Conservation (phyloP, 2,113 vertebrate genomes). For the Lepidiolamprologus cunningtoni region DNA sequence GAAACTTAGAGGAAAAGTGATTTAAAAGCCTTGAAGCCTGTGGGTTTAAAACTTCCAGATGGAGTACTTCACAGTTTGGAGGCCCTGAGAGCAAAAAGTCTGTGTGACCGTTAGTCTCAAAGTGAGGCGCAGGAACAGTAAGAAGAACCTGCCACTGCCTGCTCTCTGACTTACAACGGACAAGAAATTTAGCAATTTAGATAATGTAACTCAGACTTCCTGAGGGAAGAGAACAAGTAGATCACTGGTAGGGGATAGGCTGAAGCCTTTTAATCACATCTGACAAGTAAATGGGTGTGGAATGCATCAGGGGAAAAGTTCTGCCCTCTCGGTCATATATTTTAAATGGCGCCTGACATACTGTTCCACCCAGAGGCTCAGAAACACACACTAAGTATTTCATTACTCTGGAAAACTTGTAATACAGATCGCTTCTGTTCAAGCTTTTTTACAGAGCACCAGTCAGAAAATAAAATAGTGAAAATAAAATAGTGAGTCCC, state of each 20-base stretch:
- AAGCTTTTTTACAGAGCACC: neutral
- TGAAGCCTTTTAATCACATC: conserved; percentile 46
- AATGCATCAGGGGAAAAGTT: conserved; percentile 26
- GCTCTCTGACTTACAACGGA: neutral
- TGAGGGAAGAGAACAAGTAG: conserved; percentile 41
- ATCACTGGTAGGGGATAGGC: conserved; percentile 5
- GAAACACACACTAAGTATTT: neutral
- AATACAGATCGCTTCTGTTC: neutral
- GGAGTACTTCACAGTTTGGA: neutral
- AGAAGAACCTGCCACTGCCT: neutral
- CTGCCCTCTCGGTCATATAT: conserved; percentile 29
- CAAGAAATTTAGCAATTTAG: conserved; percentile 36
- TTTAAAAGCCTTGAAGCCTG: neutral
- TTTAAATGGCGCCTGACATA: neutral
- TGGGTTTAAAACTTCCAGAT: neutral
- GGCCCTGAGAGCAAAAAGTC: neutral
- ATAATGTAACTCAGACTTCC: conserved; percentile 43
- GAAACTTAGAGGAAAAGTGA: neutral
- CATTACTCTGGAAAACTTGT: neutral
- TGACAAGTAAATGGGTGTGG: conserved; percentile 37
- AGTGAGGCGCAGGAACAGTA: neutral
- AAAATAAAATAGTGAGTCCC: neutral
- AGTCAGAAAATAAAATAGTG: neutral
- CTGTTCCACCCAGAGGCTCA: conserved; percentile 11
- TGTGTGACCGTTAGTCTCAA: conserved; percentile 17